Conservation (phyloP, 2,888 invertebrate genomes). For the Drosophila niveifrons region DNA sequence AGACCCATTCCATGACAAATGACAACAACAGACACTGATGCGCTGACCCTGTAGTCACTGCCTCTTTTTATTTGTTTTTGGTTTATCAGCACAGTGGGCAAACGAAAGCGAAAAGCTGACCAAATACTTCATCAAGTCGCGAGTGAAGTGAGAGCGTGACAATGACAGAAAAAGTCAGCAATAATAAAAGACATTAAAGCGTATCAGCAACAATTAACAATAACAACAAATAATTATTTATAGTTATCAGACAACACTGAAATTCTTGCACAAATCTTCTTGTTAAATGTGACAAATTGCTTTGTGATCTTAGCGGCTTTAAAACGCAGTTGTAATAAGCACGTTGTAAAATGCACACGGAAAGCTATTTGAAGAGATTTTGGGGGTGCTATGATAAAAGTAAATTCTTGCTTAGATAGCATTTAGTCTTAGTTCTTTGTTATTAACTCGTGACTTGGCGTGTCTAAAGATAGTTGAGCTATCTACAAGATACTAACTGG, state of each 20-base stretch:
- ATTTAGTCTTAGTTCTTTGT: background rate
- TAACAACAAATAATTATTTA: slow-evolving; percentile 29
- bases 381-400: background rate
- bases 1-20: slow-evolving; percentile 21
- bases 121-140: slow-evolving; percentile 3
- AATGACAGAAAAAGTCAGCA: slow-evolving; percentile 23
- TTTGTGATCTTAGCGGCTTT: slow-evolving; percentile 11
- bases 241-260: slow-evolving; percentile 9
- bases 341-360: slow-evolving; percentile 17
- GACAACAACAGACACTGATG: slow-evolving; percentile 10
- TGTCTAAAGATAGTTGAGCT: background rate
- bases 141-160: slow-evolving; percentile 52
- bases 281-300: slow-evolving; percentile 35
- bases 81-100: slow-evolving; percentile 21
- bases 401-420: background rate
- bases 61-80: slow-evolving; percentile 1
- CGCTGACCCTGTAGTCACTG: slow-evolving; percentile 13
- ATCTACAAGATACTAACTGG: background rate
- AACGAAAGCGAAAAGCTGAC: slow-evolving; percentile 41
- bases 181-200: slow-evolving; percentile 27
- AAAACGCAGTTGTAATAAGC: slow-evolving; percentile 3
- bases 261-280: slow-evolving; percentile 22
- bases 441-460: background rate
- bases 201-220: slow-evolving; percentile 25
- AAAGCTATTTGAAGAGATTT: background rate